Evolutionary conservation across 1,140 invertebrate species (phyloP).

Genomic region (Mycetomoellerius zeteki): DNA sequence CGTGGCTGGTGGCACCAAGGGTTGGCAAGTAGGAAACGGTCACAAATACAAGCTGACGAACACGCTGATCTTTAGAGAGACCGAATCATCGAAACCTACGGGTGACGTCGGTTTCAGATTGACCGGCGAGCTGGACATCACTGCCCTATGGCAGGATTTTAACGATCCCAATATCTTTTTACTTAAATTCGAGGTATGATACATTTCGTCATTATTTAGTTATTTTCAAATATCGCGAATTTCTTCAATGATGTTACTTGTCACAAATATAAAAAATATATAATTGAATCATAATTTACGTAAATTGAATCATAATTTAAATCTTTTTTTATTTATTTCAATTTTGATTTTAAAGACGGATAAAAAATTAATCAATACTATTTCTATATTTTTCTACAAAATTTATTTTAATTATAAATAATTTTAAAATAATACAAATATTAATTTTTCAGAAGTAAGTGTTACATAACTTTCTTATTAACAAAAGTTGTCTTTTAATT

Average conservation of each 20-base stretch:
- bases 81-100: conserved; percentile 72
- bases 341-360: not conserved
- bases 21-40: conserved; percentile 81
- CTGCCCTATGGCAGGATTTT: conserved; percentile 87
- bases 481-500: not conserved
- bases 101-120: conserved; percentile 89
- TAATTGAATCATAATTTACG: too few relatives aligned
- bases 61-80: conserved; percentile 87
- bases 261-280: too few relatives aligned
- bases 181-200: conserved; percentile 85
- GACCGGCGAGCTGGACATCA: conserved; percentile 85
- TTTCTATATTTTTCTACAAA: not conserved
- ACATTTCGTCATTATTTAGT: not conserved
- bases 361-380: not conserved
- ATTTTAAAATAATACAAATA: not conserved
- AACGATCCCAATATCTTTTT: conserved; percentile 83
- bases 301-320: not conserved
- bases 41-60: conserved; percentile 86
- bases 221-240: not conserved
- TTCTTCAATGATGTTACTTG: not conserved
- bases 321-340: not conserved
- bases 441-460: not conserved
- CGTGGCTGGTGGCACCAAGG: conserved; percentile 78
- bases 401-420: not conserved
- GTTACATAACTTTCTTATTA: conserved; percentile 9